Base-by-base conservation (phyloP, 1,140 invertebrate genomes). In the Rhagoletis pomonella region DNA sequence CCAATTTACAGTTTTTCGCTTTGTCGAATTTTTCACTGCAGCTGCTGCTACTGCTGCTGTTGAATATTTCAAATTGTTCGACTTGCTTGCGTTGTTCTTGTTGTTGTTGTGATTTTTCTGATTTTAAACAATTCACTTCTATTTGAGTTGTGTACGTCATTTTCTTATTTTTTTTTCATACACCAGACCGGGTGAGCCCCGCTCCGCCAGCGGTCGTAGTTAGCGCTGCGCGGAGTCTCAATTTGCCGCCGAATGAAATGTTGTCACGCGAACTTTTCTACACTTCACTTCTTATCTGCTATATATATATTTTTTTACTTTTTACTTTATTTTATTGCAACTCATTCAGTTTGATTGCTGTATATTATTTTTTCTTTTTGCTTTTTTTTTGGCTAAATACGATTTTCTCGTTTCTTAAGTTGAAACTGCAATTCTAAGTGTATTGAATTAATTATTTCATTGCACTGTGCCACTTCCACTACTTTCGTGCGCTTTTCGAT, bases 391-490 rank as follows among this genome's bases (percentile, higher is more conserved):
- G 3, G 9, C 50, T 7, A 62, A 85, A 85, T 85, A 58, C 84
- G 42, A 85, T 85, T 85, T 73, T 47, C 58, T 87, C 19, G 60
- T 50, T 87, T 19, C 47, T 87, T 65, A 69, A 50, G 73, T 87
- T 85, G 14, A 87, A 87, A 87, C 59, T 85, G 88, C 88, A 90
- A 91, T 89, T 90, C 91, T 89, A 89, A 90, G 90, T 89, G 91
- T 90, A 91, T 91, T 91, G 91, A 91, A 91, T 91, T 91, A 91
- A 91, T 91, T 91, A 91, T 91, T 90, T 89, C 91, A 91, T 91
- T 90, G 89, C 89, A 88, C n/a, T 55, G 7, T 55, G 67, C 67
- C n/a, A 81, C 14, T 55, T 44, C 47, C 50, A 55, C 50, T 1
- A 55, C 29, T 29, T 55, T 55, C 50, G 50, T 55, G 50, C 5